phyloP scores from a whole-genome alignment of 1,140 invertebrate species.

The Drosophila nigrodunni region DNA sequence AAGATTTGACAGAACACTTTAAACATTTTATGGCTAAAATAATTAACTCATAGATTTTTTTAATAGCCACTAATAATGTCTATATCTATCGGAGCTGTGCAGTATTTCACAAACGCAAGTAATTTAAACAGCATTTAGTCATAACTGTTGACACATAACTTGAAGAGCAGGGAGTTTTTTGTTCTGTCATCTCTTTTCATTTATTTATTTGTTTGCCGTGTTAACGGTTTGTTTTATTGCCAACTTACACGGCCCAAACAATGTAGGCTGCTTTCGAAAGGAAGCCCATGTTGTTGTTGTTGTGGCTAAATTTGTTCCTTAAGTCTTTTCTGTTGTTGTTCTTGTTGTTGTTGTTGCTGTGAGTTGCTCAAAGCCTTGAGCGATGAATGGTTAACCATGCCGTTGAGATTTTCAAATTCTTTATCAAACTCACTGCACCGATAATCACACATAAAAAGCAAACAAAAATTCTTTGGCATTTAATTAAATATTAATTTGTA shows the following conservation, averaged over 20 bases:
- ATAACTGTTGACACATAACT: constrained; percentile 24
- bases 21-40: neutral
- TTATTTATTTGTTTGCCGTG: neutral
- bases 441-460: constrained; percentile 1
- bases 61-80: neutral
- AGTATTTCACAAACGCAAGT: constrained; percentile 42
- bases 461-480: constrained; percentile 5
- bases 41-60: neutral
- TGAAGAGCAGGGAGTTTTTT: neutral
- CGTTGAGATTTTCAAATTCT: constrained; percentile 36
- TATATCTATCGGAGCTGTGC: neutral
- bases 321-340: neutral
- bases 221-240: no score
- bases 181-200: neutral
- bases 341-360: constrained; percentile 48
- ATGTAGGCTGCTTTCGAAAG: constrained; percentile 90
- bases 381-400: constrained; percentile 56
- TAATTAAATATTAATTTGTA: constrained; percentile 28
- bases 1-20: neutral
- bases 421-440: constrained; percentile 20
- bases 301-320: neutral
- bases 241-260: constrained; percentile 90
- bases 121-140: constrained; percentile 34
- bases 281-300: constrained; percentile 86
- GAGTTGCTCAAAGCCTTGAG: constrained; percentile 44